Percentiles rank a stretch among this genome's conserved stretches.
Evolutionary conservation across 2,797 vertebrate species (phyloP).

Genomic region (Peromyscus eremicus): DNA sequence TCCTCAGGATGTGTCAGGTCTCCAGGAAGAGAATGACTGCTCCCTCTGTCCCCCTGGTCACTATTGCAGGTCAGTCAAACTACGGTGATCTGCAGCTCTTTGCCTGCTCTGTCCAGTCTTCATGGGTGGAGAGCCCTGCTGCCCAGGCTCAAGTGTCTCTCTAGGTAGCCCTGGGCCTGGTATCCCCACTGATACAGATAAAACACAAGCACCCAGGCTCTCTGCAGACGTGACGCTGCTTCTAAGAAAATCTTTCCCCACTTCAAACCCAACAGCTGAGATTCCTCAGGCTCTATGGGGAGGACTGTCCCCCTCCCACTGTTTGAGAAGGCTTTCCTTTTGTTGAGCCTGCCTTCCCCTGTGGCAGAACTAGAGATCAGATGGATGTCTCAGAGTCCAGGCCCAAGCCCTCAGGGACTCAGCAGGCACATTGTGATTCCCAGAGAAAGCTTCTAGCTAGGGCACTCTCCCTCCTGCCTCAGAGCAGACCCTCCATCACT

Average conservation of each 20-base stretch:
- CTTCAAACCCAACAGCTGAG: not conserved
- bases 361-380: not conserved
- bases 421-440: not conserved
- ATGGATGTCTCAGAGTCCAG: not conserved
- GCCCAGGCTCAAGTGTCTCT: not conserved
- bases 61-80: constrained; percentile 92
- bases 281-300: not conserved
- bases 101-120: not conserved
- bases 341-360: not conserved
- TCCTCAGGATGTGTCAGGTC: constrained; percentile 86
- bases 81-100: accelerated
- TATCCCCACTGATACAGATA: not conserved
- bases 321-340: not conserved
- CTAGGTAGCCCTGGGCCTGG: not conserved
- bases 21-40: constrained; percentile 92
- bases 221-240: not conserved
- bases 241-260: not conserved
- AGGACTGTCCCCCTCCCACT: not conserved
- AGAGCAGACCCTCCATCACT: not conserved
- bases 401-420: not conserved
- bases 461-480: not conserved
- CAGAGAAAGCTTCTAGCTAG: not conserved
- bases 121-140: not conserved
- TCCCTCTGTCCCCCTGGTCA: constrained; percentile 93
- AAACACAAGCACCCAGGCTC: not conserved